Percentiles rank a stretch among this genome's conserved stretches.
These are phyloP conservation scores for Brachypodius melanocephalos DNA, from an alignment of 2,113 vertebrate species.

Conservation along the genomic window DNA sequence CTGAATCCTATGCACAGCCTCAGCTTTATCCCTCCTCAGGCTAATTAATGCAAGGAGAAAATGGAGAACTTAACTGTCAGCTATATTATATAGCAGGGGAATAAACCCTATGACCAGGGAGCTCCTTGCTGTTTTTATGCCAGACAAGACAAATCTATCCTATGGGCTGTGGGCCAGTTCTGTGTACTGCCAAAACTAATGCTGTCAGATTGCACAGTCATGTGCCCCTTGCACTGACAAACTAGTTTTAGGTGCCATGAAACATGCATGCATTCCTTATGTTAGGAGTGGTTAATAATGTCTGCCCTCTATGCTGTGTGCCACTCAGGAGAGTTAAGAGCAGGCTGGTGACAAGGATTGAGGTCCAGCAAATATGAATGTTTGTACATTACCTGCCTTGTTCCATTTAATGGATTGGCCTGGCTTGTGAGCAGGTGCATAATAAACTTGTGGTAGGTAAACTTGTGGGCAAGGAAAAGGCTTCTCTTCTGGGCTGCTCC, in stretches of 20 bases:
- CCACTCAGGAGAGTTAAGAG: not conserved
- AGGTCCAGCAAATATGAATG: not conserved
- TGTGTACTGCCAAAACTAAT: not conserved
- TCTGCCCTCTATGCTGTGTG: not conserved
- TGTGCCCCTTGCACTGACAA: not conserved
- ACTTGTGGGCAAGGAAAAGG: not conserved
- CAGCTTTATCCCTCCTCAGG: not conserved
- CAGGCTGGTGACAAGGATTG: not conserved
- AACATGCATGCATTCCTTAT: not conserved
- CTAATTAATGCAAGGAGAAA: not conserved
- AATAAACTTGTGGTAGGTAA: not conserved
- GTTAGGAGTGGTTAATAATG: not conserved
- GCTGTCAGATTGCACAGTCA: not conserved
- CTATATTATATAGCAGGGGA: not conserved
- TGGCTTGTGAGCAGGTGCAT: not conserved
- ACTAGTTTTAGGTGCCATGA: not conserved
- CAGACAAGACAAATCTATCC: not conserved
- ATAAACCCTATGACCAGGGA: not conserved
- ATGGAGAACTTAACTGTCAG: not conserved
- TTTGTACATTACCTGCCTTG: not conserved
- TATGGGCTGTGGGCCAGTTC: not conserved
- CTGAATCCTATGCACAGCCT: accelerated
- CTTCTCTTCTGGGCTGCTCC: not conserved
- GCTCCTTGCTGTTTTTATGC: not conserved
- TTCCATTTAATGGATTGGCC: not conserved